Percentiles rank a stretch among this genome's conserved stretches.
Conservation (phyloP, 1,140 invertebrate genomes). For the Andrena cerasifolii region DNA sequence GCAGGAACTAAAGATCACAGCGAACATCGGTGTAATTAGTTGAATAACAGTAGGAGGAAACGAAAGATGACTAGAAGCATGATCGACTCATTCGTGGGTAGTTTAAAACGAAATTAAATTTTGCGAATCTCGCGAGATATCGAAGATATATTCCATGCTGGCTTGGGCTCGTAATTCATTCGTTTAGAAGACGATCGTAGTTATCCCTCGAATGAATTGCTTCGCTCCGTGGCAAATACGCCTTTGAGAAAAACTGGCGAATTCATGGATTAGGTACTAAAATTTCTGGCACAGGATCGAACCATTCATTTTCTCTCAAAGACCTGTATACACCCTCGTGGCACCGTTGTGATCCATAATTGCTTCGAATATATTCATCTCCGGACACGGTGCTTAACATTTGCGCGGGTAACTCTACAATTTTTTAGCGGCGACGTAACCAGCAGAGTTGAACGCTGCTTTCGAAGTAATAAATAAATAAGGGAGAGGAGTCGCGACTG, state of each 20-base stretch:
- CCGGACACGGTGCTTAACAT: neutral
- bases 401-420: constrained; percentile 1
- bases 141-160: neutral
- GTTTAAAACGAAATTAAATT: no score
- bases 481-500: no score
- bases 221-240: neutral
- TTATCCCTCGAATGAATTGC: neutral
- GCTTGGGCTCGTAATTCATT: neutral
- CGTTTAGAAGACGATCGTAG: neutral
- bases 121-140: neutral
- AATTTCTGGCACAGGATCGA: neutral
- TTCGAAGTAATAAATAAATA: neutral
- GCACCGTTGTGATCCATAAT: neutral
- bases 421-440: constrained; percentile 13
- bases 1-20: neutral
- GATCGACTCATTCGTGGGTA: no score
- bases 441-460: neutral
- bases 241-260: neutral
- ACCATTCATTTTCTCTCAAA: neutral
- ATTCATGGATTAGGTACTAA: neutral
- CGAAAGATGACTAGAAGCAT: neutral
- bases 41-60: neutral
- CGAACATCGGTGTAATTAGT: neutral
- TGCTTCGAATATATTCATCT: neutral
- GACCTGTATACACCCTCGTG: neutral